These are phyloP conservation scores for Vultur gryphus DNA, from an alignment of 2,797 vertebrate genomes.

Conservation along the genomic window DNA sequence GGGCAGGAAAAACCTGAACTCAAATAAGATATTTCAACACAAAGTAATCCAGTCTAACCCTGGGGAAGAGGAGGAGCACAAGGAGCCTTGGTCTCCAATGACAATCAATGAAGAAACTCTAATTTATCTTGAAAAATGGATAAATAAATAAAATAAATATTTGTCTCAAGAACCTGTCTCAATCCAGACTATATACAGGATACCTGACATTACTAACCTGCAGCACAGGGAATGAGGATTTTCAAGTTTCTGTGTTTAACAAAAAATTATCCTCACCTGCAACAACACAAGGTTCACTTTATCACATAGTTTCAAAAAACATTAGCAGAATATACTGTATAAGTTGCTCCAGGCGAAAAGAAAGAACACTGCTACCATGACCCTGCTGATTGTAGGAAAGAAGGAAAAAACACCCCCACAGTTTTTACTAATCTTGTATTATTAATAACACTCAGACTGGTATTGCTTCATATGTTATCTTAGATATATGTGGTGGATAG, in stretches of 20 bases:
- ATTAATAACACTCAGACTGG: neutral
- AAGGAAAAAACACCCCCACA: neutral
- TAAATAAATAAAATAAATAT: neutral
- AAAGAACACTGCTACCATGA: neutral
- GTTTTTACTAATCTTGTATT: neutral
- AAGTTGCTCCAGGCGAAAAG: neutral
- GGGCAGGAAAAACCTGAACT: neutral
- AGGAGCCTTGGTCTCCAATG: neutral
- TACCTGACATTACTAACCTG: neutral
- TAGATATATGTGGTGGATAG: neutral
- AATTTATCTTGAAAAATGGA: neutral
- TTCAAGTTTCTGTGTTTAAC: neutral
- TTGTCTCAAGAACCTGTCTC: neutral
- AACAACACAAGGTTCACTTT: neutral
- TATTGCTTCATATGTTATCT: neutral
- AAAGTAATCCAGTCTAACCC: neutral
- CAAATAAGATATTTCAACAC: neutral
- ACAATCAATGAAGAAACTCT: neutral
- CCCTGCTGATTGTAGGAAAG: neutral
- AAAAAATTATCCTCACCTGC: neutral
- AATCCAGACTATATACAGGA: neutral
- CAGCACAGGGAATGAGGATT: neutral
- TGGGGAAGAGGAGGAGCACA: neutral
- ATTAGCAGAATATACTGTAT: neutral
- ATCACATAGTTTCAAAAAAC: neutral